Conservation (phyloP, 2,888 invertebrate species). For the Drosophila phalerata region DNA sequence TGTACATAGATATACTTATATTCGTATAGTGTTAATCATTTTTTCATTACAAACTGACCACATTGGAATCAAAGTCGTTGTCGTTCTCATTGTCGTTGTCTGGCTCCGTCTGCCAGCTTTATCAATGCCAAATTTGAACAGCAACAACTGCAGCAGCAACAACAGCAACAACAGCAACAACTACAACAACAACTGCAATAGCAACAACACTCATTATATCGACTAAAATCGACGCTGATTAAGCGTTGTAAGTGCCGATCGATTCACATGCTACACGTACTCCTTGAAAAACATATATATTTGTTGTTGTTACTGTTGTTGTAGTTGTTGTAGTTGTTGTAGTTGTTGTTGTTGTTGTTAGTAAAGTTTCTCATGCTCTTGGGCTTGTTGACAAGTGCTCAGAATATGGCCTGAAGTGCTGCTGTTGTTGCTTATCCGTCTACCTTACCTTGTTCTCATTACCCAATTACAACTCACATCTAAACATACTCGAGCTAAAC, state of each 20-base stretch:
- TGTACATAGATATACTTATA: constrained; percentile 7
- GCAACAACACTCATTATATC: constrained; percentile 43
- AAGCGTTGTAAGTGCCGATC: constrained; percentile 57
- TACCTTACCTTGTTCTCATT: constrained; percentile 64
- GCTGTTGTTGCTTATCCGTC: constrained; percentile 14
- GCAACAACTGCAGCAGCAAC: constrained; percentile 17
- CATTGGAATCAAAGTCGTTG: constrained; percentile 50
- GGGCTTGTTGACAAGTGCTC: constrained; percentile 60
- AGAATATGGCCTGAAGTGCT: constrained; percentile 49
- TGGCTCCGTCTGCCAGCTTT: constrained; percentile 58
- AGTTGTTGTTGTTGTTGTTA: constrained; percentile 2
- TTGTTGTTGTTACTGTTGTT: not conserved
- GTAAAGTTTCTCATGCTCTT: constrained; percentile 33
- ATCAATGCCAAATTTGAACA: constrained; percentile 73
- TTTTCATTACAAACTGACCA: constrained; percentile 76
- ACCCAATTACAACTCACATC: constrained; percentile 48
- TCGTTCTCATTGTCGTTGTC: constrained; percentile 22
- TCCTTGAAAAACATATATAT: constrained; percentile 20
- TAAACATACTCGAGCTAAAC: constrained; percentile 10
- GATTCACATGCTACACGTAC: constrained; percentile 34
- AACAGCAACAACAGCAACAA: constrained; percentile 20
- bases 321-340: not conserved
- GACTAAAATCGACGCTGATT: constrained; percentile 56
- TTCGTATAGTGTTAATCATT: constrained; percentile 66
- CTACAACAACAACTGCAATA: constrained; percentile 13